Base-by-base conservation (phyloP, 2,888 invertebrate genomes). In the Trachelus tabidus region DNA sequence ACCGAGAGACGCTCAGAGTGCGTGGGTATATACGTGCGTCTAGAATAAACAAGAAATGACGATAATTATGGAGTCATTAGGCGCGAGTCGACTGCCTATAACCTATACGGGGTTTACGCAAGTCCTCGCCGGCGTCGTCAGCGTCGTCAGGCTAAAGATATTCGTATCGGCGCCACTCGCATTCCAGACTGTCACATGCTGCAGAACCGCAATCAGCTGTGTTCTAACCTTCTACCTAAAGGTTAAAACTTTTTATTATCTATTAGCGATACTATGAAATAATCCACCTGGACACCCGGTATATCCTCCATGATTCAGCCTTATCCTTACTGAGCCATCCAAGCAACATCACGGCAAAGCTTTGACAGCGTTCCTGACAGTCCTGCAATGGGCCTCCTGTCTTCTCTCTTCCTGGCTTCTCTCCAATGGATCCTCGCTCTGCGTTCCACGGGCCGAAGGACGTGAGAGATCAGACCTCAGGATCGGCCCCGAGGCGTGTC, bases 51-150 rank as follows among this genome's bases (percentile, higher is more conserved):
- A 77, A 81, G 74, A 78, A 81, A 80, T 73, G 71, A 73, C 77
- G 78, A 82, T 82, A 82, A 82, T 82, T 81, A 82, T 82, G 77
- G 81, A 80, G 81, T 79, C 78, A 82, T 82, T 82, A 80, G 80
- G 79, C 77, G 76, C 76, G 78, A 73, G 33, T 74, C 33, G 75
- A 56, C 9, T 56, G 56, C 56, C 56, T 56, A 56, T 23, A 56
- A 56, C 56, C 56, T 56, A 56, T 56, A 56, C 56, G 23, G 56
- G 9, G 56, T 56, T 56, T 56, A 23, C 56, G 56, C 56, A 56
- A 56, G 23, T 9, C 56, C 23, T 56, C 56, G 56, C 56, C 23
- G 56, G 56, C 56, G 23, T 56, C 56, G 56, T 56, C 56, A 56
- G 56, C 56, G 23, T 56, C 56, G 56, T 56, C 56, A 56, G 56